Percentiles rank a stretch among this genome's conserved stretches.
Conservation (phyloP, 2,888 invertebrate genomes). For the Sesia bembeciformis region DNA sequence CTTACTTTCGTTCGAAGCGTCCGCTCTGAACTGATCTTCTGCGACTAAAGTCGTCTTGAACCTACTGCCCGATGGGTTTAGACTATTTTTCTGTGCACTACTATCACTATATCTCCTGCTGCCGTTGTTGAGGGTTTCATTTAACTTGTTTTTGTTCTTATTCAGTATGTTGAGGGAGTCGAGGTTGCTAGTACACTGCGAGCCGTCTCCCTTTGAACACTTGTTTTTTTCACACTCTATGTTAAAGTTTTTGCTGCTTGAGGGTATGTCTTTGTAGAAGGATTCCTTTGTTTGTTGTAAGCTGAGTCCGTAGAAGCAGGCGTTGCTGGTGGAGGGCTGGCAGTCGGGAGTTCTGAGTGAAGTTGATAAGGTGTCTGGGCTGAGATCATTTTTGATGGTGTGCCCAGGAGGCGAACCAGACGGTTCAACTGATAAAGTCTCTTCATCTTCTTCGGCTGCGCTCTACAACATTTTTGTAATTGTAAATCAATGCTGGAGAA, state of each 20-base stretch:
- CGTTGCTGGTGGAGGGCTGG: slow-evolving; percentile 34
- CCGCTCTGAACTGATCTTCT: slow-evolving; percentile 37
- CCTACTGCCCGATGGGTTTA: slow-evolving; percentile 33
- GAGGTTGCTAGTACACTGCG: slow-evolving; percentile 27
- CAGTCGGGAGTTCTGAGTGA: slow-evolving; percentile 19
- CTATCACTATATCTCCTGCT: slow-evolving; percentile 57
- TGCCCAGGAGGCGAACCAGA: slow-evolving; percentile 44
- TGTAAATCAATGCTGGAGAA: too few species aligned
- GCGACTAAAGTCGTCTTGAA: slow-evolving; percentile 58
- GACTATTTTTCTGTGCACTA: slow-evolving; percentile 44
- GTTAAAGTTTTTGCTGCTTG: slow-evolving; percentile 59
- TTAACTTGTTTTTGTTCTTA: slow-evolving; percentile 31
- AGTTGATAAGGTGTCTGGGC: slow-evolving; percentile 23
- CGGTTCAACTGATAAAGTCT: slow-evolving; percentile 70
- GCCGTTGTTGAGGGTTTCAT: slow-evolving; percentile 48
- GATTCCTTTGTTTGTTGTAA: slow-evolving; percentile 51
- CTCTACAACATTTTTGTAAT: slow-evolving; percentile 24
- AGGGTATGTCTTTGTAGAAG: slow-evolving; percentile 55
- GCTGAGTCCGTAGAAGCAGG: slow-evolving; percentile 42
- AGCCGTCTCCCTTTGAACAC: slow-evolving; percentile 34
- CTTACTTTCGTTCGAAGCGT: slow-evolving; percentile 32
- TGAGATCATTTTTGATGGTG: slow-evolving; percentile 50
- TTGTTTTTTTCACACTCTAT: slow-evolving; percentile 43
- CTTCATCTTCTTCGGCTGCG: slow-evolving; percentile 74
- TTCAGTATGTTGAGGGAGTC: slow-evolving; percentile 40